Evolutionary conservation across 2,113 vertebrate species (phyloP).

Genomic region (Narcine bancroftii): DNA sequence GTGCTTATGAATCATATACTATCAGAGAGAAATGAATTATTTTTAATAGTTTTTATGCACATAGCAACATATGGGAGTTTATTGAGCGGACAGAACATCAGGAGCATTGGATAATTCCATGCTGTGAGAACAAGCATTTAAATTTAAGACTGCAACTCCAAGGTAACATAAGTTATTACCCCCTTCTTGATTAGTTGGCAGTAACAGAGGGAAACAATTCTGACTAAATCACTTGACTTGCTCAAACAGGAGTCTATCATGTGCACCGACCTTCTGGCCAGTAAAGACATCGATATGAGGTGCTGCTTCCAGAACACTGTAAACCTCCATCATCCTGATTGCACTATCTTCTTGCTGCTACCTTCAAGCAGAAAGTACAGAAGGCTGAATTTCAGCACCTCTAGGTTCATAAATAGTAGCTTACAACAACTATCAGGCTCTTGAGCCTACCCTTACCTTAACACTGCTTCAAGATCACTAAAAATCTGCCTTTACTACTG

Average conservation of each 20-base stretch:
- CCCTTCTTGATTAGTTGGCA: neutral
- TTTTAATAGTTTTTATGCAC: neutral
- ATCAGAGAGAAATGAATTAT: neutral
- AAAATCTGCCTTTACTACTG: too few species aligned
- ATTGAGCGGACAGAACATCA: neutral
- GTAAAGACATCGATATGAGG: too few species aligned
- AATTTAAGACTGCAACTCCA: neutral
- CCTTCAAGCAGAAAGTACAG: too few species aligned
- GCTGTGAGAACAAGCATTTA: neutral
- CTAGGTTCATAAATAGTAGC: too few species aligned
- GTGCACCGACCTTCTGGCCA: too few species aligned
- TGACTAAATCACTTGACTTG: neutral
- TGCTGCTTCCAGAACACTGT: too few species aligned
- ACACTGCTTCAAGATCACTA: too few species aligned
- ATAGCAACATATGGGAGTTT: neutral
- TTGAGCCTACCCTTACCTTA: too few species aligned
- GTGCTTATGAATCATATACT: neutral
- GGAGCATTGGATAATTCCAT: neutral
- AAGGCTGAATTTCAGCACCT: too few species aligned
- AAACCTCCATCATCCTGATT: too few species aligned
- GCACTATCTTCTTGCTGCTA: too few species aligned
- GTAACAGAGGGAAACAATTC: neutral
- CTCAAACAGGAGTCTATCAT: neutral
- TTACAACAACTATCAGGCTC: too few species aligned
- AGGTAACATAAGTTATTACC: neutral